Conservation (phyloP, 2,113 vertebrate species). For the Zeus faber region DNA sequence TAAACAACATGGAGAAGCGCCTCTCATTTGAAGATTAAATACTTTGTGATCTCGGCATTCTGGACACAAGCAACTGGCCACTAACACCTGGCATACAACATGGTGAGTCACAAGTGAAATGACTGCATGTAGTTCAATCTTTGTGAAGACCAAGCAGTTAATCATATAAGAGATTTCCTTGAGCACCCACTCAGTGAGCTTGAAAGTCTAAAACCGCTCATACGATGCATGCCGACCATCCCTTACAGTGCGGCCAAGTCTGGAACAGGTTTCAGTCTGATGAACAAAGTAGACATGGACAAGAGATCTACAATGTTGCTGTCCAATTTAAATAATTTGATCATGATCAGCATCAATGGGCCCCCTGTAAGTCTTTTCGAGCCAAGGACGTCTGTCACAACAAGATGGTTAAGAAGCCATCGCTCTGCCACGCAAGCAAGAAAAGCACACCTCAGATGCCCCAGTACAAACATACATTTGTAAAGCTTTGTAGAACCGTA, state of each 20-base stretch:
- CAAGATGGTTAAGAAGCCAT: too few species aligned
- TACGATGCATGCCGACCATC: constrained; percentile 28
- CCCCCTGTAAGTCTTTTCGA: constrained; percentile 19
- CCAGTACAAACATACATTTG: too few species aligned
- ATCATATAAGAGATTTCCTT: constrained; percentile 32
- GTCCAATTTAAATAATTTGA: constrained; percentile 26
- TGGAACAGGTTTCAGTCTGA: constrained; percentile 28
- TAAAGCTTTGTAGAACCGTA: too few species aligned
- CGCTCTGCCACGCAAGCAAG: too few species aligned
- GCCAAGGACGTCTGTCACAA: constrained; percentile 16
- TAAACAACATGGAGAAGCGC: constrained; percentile 27
- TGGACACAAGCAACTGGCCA: constrained; percentile 27
- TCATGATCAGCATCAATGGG: constrained; percentile 32
- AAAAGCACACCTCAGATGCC: too few species aligned
- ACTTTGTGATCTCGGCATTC: constrained; percentile 33
- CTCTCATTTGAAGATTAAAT: constrained; percentile 31
- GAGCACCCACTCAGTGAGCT: constrained; percentile 24
- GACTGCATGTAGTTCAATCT: constrained; percentile 28
- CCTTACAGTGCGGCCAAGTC: constrained; percentile 13
- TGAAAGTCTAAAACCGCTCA: constrained; percentile 26
- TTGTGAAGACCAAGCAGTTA: constrained; percentile 34
- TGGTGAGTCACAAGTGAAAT: constrained; percentile 28
- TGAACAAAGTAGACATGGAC: constrained; percentile 23
- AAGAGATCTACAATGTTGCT: constrained; percentile 17
- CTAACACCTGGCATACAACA: constrained; percentile 19